Base-by-base conservation (phyloP, 2,888 invertebrate genomes). In the Flexamia atlantica region DNA sequence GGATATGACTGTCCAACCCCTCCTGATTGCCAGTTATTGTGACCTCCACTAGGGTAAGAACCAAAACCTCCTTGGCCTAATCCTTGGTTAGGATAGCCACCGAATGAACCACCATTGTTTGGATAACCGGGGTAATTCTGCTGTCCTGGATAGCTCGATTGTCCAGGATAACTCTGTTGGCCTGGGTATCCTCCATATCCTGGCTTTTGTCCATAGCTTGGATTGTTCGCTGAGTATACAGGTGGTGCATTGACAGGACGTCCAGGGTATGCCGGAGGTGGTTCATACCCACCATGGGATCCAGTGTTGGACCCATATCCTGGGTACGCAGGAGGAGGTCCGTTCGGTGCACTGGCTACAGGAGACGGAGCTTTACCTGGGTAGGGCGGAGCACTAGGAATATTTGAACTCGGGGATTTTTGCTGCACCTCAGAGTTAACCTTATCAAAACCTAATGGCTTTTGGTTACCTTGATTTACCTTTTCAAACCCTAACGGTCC, bases 231-330 rank as follows among this genome's bases (percentile, higher is more conserved):
- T 3, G 30, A 36, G 79, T 79, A 79, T 0, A 57, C 79, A 3
- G 79, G 79, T 4, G 79, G 79, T n/a, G 79, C 79, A 36, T 79
- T 79, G 32, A 79, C 57, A 2, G 79, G 79, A 36, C 79, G 53
- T 30, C 79, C 79, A 1, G 79, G 79, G 23, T 79, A 79, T 3
- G 79, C 79, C 20, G 79, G 79, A 4, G 79, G 79, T 30, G 50
- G 10, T 7, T 79, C 79, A 36, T 32, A 57, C 7, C 79, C 57
- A 20, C 79, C 79, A 14, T 42, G 28, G 30, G 28, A 14, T 10
- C 32, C 30, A 12, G 50, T 50, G 28, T 25, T 28, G 30, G 50
- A 20, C 5, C 46, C 42, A 46, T 20, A n/a, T 3, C 79, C 79
- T 0, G 76, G 76, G 20, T 79, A 79, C 1, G 79, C 53, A 32